Evolutionary conservation across 2,113 vertebrate genomes (phyloP), one percentile per base, ranked within the genome.

Genomic region (Rhinolophus ferrumequinum): DNA sequence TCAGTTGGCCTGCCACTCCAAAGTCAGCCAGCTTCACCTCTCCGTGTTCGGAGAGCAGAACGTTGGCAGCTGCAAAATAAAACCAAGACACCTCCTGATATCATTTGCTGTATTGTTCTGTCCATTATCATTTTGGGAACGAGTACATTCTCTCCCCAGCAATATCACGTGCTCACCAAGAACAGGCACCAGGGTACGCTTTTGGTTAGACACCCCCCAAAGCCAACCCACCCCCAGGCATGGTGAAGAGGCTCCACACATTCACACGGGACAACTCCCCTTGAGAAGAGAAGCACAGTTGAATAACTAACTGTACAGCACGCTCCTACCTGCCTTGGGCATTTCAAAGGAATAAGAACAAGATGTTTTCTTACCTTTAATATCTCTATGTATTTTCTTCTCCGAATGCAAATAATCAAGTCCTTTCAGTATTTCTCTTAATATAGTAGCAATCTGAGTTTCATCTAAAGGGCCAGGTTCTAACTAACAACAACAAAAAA

Each of bases 311-410:
- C 11, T 50, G 16, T 3, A 56, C 44, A 18, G 6, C 6, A 16
- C 2, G 21, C 2, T 62, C 87, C 21, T 18, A n/a, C 73, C 38
- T 1, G 0, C 56, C 67, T 35, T 1, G 1, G 81, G 28, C 67
- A 26, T 85, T 24, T 77, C 58, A 1, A 79, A 73, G 52, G 52
- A 70, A 47, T 1, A 14, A 56, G 90, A 83, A 11, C 1, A 69
- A 84, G 11, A 33, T 0, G 24, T 4, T 52, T 9, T 52, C 96
- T 98, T 98, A 99, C 99, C 99, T 99, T 99, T 99, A 98, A 99
- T 99, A 98, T 99, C 99, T 98, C 99, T 98, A 97, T 99, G 99
- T 97, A 99, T 99, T 99, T 99, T 99, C 98, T 99, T 99, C 98
- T 99, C 99, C 10, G 99, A 99, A 98, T 99, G 99, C 84, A 99